A percentile compares a stretch with the other conserved stretches of the same genome.
phyloP scores from a whole-genome alignment of 2,888 invertebrate genomes.

The Adela reaumurella region DNA sequence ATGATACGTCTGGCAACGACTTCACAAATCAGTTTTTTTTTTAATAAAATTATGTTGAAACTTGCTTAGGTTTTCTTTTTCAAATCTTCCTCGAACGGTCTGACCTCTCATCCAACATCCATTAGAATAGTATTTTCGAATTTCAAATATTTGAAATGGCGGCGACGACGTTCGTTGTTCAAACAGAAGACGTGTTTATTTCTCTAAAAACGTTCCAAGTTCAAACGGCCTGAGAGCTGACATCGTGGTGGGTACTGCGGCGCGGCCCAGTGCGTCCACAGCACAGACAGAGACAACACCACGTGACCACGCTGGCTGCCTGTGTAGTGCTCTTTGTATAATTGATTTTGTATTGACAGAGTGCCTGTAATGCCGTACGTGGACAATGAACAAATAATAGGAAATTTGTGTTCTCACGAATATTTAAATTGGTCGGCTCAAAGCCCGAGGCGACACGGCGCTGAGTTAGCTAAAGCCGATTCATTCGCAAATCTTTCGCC shows the following conservation, averaged over 20 bases:
- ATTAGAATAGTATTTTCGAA: conserved; percentile 55
- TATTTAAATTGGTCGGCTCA: conserved; percentile 1
- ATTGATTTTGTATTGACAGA: conserved; percentile 31
- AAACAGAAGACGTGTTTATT: conserved; percentile 53
- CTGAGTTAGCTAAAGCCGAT: neutral
- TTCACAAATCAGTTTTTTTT: too few relatives aligned
- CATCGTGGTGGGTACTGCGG: too few relatives aligned
- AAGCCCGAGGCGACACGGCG: neutral
- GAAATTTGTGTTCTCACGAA: conserved; percentile 36
- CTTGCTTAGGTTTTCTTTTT: too few relatives aligned
- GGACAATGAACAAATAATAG: conserved; percentile 30
- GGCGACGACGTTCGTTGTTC: conserved; percentile 41
- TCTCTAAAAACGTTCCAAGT: conserved; percentile 37
- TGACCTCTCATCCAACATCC: conserved; percentile 32
- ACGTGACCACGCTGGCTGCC: conserved; percentile 25
- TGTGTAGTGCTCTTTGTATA: neutral
- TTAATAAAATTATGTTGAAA: too few relatives aligned
- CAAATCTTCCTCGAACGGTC: neutral
- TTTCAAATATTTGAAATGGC: conserved; percentile 51
- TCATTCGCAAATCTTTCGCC: neutral
- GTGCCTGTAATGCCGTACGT: conserved; percentile 32
- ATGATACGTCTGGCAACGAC: too few relatives aligned
- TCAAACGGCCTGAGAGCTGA: neutral
- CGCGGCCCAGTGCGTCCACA: too few relatives aligned
- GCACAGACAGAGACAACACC: too few relatives aligned